Base-by-base conservation (phyloP, 64 coral and sea anemone species). In the Montipora capricornis region DNA sequence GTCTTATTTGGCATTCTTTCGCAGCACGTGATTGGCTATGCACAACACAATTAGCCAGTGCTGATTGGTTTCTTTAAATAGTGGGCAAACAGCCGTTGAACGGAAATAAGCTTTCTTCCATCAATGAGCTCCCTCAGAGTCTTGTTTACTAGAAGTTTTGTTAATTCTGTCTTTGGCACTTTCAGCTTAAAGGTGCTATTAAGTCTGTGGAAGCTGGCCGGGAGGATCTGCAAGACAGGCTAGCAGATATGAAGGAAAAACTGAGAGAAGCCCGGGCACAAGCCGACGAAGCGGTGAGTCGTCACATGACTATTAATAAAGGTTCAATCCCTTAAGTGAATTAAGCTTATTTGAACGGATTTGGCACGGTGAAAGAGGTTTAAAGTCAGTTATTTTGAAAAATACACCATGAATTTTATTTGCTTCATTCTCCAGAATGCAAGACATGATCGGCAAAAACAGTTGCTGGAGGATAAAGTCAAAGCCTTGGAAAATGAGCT, bases 401-500 rank as follows among this genome's bases (percentile, higher is more conserved):
- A 12, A 14, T 64, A 14, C 14, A 14, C 2, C 2, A 76, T 44
- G 2, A 3, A 13, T 76, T 15, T 12, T 76, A 2, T 47, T 82
- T 68, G 2, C 37, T 57, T 57, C 53, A 11, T 57, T 73, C 46
- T 47, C 20, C 45, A 86, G 82, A 86, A 86, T 73, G 82, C 46
- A 5, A 86, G 60, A 26, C 67, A 70, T 16, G 82, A 71, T 44
- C 62, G 82, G 5, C 45, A 92, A 14, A 91, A 46, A 26, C 82
- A 79, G 77, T 6, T 26, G 3, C 88, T 94, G 9, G 89, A 95
- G 83, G 93, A 46, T 14, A 88, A 79, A 89, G 77, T 97, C 66
- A 74, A 78, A 74, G 93, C 84, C 74, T 68, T 96, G 29, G 83
- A 98, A 78, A 90, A 92, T 75, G 97, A 98, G 74, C 91, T 98